These are phyloP conservation scores for Cataglyphis hispanica DNA, from an alignment of 1,140 invertebrate species.

Conservation along the genomic window DNA sequence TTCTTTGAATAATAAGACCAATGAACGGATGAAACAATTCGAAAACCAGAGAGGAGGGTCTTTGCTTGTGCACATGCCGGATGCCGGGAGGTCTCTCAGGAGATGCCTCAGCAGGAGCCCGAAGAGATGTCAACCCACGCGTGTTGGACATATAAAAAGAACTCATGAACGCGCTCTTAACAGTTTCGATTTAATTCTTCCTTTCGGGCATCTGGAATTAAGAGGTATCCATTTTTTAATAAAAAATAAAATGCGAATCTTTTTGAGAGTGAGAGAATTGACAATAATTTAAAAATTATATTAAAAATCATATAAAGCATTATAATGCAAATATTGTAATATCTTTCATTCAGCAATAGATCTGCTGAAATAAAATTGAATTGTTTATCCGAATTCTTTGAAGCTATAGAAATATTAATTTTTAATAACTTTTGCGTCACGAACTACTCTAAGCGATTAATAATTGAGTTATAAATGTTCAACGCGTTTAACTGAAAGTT, in stretches of 20 bases:
- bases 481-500: not conserved
- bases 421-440: too few relatives aligned
- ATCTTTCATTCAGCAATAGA: too few relatives aligned
- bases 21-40: slow-evolving; percentile 65
- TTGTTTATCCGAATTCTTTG: too few relatives aligned
- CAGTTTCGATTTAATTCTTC: slow-evolving; percentile 14
- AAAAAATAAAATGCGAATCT: not conserved
- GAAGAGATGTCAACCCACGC: slow-evolving; percentile 60
- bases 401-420: too few relatives aligned
- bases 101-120: slow-evolving; percentile 72
- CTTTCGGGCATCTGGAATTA: not conserved
- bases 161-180: not conserved
- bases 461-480: not conserved
- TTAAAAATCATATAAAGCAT: too few relatives aligned
- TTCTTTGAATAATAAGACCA: slow-evolving; percentile 62
- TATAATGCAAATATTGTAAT: too few relatives aligned
- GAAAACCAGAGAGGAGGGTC: slow-evolving; percentile 61
- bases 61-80: slow-evolving; percentile 67
- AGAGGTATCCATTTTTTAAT: too few relatives aligned
- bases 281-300: too few relatives aligned
- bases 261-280: too few relatives aligned
- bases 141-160: slow-evolving; percentile 57
- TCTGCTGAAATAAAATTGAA: too few relatives aligned
- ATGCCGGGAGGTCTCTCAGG: slow-evolving; percentile 68
- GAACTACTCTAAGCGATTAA: too few relatives aligned